phyloP scores from a whole-genome alignment of 1,140 invertebrate species.

The Hycleus cichorii region DNA sequence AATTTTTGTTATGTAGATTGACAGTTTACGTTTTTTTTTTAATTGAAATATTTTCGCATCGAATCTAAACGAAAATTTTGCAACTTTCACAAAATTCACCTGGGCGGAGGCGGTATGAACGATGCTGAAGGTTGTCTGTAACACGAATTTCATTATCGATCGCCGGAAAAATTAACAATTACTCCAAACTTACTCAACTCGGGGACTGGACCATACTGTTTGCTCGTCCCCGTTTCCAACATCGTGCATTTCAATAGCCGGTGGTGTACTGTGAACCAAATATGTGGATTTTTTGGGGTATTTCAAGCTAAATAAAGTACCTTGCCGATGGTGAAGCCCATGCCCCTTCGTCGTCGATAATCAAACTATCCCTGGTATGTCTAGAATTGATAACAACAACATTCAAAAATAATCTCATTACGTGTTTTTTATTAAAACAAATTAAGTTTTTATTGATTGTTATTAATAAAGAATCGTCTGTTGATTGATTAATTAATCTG shows the following conservation, averaged over 20 bases:
- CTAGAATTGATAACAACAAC: neutral
- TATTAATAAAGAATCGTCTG: too few relatives aligned
- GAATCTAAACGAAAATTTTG: too few relatives aligned
- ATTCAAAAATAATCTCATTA: too few relatives aligned
- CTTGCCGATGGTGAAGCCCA: conserved; percentile 11
- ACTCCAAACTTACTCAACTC: neutral
- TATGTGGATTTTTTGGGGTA: too few relatives aligned
- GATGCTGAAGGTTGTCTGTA: conserved; percentile 1
- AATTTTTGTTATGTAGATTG: too few relatives aligned
- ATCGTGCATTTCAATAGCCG: neutral
- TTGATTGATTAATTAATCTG: too few relatives aligned
- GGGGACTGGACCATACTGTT: neutral
- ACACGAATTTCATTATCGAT: neutral
- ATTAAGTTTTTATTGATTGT: too few relatives aligned
- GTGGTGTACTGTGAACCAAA: neutral
- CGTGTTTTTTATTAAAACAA: too few relatives aligned
- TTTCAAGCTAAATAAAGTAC: neutral
- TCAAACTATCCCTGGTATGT: conserved; percentile 6
- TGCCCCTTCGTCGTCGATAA: conserved; percentile 13
- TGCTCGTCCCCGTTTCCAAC: neutral
- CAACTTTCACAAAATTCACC: neutral
- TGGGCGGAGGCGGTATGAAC: conserved; percentile 3
- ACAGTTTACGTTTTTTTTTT: too few relatives aligned
- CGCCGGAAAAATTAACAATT: neutral
- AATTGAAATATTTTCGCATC: too few relatives aligned